phyloP scores from a whole-genome alignment of 2,797 vertebrate genomes.

The Podargus strigoides region DNA sequence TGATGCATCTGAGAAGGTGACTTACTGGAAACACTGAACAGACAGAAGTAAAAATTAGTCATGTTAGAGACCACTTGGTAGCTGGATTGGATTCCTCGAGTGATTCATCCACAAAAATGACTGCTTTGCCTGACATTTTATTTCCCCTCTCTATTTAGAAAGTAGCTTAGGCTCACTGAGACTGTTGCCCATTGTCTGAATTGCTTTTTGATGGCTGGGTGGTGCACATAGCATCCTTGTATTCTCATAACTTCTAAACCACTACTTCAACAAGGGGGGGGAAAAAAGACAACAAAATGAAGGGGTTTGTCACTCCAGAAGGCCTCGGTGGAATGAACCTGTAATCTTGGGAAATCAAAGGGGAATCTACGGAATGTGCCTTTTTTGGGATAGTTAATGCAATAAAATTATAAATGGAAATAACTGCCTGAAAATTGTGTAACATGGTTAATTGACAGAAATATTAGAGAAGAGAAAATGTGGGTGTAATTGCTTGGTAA shows the following conservation, averaged over 20 bases:
- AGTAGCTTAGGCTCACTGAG: not conserved
- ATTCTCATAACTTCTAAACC: not conserved
- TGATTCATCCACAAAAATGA: conserved; percentile 44
- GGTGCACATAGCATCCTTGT: not conserved
- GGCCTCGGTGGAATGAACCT: not conserved
- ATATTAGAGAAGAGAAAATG: not conserved
- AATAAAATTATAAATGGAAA: not conserved
- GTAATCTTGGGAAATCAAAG: not conserved
- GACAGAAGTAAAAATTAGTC: conserved; percentile 28
- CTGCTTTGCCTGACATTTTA: not conserved
- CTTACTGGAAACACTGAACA: conserved; percentile 10
- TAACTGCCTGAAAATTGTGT: not conserved
- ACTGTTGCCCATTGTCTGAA: not conserved
- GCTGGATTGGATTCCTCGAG: not conserved
- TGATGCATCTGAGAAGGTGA: not conserved
- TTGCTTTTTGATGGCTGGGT: not conserved
- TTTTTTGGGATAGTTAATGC: not conserved
- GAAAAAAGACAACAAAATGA: not conserved
- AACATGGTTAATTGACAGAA: rapidly evolving
- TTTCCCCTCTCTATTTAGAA: not conserved
- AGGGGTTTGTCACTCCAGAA: not conserved
- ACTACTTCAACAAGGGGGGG: not conserved
- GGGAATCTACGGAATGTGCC: not conserved
- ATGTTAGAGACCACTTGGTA: not conserved
- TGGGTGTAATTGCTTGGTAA: not conserved